Percentiles rank a stretch among this genome's conserved stretches.
These are phyloP conservation scores for Cetoscarus ocellatus DNA, from an alignment of 2,797 vertebrate genomes.

Conservation along the genomic window DNA sequence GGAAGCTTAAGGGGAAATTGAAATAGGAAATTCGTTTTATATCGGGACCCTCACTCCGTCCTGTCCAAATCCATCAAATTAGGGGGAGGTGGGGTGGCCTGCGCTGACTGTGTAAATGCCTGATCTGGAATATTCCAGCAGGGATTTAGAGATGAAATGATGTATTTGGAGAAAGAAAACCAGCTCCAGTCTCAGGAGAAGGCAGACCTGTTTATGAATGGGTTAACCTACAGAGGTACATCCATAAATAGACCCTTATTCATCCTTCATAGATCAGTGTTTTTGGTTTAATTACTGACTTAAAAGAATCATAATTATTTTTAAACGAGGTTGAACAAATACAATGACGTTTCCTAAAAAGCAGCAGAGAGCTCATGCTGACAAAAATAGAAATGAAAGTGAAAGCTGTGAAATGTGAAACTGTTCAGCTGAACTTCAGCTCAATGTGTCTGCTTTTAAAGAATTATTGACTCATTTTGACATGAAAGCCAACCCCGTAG, in stretches of 20 bases:
- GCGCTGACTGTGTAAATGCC: constrained; percentile 61
- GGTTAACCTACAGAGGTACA: neutral
- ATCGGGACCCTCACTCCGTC: constrained; percentile 48
- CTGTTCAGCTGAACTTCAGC: constrained; percentile 17
- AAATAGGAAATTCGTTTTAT: constrained; percentile 67
- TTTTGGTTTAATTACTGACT: constrained; percentile 22
- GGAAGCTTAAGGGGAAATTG: constrained; percentile 46
- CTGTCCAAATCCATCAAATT: constrained; percentile 57
- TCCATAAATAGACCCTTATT: neutral
- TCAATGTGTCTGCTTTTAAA: neutral
- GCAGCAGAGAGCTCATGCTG: constrained; percentile 2
- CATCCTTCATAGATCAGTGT: neutral
- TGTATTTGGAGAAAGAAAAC: neutral
- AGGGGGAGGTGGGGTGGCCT: constrained; percentile 24
- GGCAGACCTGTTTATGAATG: constrained; percentile 3
- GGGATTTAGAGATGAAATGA: constrained; percentile 30
- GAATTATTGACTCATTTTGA: constrained; percentile 12
- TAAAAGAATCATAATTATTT: constrained; percentile 30
- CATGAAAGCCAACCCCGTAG: neutral
- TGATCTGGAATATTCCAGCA: constrained; percentile 10
- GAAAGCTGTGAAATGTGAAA: constrained; percentile 31
- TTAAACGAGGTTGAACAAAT: constrained; percentile 15
- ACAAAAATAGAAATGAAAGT: constrained; percentile 53
- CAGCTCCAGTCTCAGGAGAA: neutral
- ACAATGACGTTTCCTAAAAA: neutral